phyloP scores from a whole-genome alignment of 2,113 vertebrate species.

The Platanista minor region DNA sequence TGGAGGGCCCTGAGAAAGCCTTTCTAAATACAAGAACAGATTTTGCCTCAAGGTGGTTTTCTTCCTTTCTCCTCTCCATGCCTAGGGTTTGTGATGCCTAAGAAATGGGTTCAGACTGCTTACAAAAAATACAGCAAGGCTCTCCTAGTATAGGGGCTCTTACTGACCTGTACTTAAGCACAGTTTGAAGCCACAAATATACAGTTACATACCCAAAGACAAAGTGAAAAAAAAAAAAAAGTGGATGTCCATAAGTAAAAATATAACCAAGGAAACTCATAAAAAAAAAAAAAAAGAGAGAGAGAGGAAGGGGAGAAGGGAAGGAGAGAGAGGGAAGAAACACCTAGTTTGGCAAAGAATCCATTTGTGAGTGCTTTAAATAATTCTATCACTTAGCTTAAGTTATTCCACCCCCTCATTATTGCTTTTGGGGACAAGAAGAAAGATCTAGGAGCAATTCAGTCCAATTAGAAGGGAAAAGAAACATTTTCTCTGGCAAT shows the following conservation, averaged over 20 bases:
- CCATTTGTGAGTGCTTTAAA: slow-evolving; percentile 30
- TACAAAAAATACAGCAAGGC: neutral
- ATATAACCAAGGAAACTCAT: neutral
- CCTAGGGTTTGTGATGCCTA: neutral
- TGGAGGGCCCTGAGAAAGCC: neutral
- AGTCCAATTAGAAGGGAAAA: slow-evolving; percentile 61
- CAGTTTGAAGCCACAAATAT: neutral
- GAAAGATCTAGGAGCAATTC: slow-evolving; percentile 63
- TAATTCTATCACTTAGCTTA: slow-evolving; percentile 50
- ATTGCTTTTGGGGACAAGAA: slow-evolving; percentile 51
- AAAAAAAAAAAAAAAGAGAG: neutral
- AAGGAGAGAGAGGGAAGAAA: neutral
- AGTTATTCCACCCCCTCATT: slow-evolving; percentile 42
- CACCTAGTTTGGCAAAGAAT: neutral
- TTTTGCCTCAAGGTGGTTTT: neutral
- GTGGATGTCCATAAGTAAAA: neutral
- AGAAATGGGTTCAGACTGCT: neutral
- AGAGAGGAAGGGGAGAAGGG: accelerated
- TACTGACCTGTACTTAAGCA: neutral
- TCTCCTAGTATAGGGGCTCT: neutral
- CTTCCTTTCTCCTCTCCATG: neutral
- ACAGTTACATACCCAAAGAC: neutral
- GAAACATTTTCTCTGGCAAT: slow-evolving; percentile 51
- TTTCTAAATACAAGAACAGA: neutral
- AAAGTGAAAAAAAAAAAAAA: neutral